Base-by-base conservation (phyloP, 1,140 invertebrate species). In the Drosophila takahashii region DNA sequence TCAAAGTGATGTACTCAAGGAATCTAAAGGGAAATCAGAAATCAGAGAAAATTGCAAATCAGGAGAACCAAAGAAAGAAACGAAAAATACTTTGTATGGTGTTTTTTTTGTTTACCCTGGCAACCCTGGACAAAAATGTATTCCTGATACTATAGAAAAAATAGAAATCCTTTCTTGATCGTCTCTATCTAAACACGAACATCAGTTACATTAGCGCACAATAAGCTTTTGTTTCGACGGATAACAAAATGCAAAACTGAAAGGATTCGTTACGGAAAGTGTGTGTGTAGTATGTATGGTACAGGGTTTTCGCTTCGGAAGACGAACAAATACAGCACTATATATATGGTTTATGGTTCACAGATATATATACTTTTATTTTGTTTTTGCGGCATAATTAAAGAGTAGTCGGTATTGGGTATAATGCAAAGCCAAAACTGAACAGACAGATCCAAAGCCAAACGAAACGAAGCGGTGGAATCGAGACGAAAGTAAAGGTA, bases 391-490 rank as follows among this genome's bases (percentile, higher is more conserved):
- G 47, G 53, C 41, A 66, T 75, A 74, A 62, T 80, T 79, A 61
- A 75, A 66, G 70, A 79, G 70, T 74, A 74, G 70, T 74, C 52
- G 71, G 29, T 32, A 22, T 22, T 8, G 29, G 71, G 57, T 69
- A 61, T 51, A 79, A 79, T 75, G 77, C 77, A 80, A 79, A 71
- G 66, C 67, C 51, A 71, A 71, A 71, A 70, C 50, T 70, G 42
- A 65, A 65, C 41, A 69, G 52, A 70, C 41, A 69, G 52, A 70
- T 56, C 32, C 50, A 39, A 66, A 47, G 36, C 34, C 27, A 58
- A 71, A 58, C 16, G 53, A 76, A 80, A 70, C 26, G 34, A 67
- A 62, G 71, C 45, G 62, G 29, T 26, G 36, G 36, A 53, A 53
- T 61, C 27, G 34, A 18, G 62, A 34, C 57, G 73, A 66, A 67